phyloP scores from a whole-genome alignment of 1,140 invertebrate species.

The silkworm (Bombyx mori) region DNA sequence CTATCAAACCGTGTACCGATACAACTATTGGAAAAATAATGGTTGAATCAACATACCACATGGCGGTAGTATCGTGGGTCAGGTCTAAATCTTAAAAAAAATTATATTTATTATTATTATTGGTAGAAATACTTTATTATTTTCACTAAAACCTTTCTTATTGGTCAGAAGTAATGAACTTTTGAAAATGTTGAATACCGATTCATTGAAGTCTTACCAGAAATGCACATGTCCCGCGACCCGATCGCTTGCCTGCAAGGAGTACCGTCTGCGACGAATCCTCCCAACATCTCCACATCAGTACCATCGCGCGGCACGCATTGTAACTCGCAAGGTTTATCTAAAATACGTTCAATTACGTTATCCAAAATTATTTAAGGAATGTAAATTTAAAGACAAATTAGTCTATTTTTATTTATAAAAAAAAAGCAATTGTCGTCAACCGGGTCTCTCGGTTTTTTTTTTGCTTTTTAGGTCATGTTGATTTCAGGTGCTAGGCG shows the following conservation, averaged over 20 bases:
- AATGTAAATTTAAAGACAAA: not conserved
- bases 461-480: too few species aligned
- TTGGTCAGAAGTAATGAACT: too few species aligned
- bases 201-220: conserved; percentile 59
- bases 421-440: too few species aligned
- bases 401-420: too few species aligned
- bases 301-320: conserved; percentile 81
- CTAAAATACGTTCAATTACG: conserved; percentile 52
- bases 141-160: too few species aligned
- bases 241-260: conserved; percentile 79
- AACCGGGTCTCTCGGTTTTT: too few species aligned
- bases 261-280: conserved; percentile 83
- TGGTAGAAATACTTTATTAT: not conserved
- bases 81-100: not conserved
- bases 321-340: conserved; percentile 84
- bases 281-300: conserved; percentile 79
- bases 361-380: not conserved
- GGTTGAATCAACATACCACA: too few species aligned
- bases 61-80: too few species aligned
- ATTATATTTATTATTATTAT: not conserved
- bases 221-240: conserved; percentile 85
- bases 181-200: not conserved
- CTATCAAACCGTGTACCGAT: too few species aligned
- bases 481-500: too few species aligned
- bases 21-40: too few species aligned